Base-by-base conservation (phyloP, 2,113 vertebrate genomes). In the Gasterosteus nipponicus region DNA sequence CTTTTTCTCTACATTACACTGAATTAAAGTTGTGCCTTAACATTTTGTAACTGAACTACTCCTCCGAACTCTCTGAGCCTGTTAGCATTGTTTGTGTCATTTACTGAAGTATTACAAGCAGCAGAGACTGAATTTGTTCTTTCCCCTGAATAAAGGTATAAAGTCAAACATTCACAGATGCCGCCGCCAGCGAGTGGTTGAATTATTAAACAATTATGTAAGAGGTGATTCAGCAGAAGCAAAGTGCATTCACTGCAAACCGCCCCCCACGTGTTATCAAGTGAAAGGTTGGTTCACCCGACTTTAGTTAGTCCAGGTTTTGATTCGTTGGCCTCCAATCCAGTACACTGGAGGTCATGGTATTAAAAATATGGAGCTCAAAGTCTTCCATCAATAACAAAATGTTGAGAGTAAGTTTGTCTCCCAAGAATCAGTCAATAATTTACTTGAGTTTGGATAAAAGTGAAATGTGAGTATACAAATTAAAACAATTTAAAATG, bases 11-110 rank as follows among this genome's bases (percentile, higher is more conserved):
- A 14, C 60, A 58, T 65, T 26, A 70, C 26, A 56, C 47, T 39
- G 0, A 66, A 80, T 76, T 82, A 70, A 73, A 82, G 62, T 63
- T 26, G 51, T 51, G 49, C 49, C 9, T 51, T 56, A 77, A 62
- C 12, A 53, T 51, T 42, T 4, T 54, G 19, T 53, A 26, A 12
- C 16, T 10, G 58, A 59, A 57, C 22, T 64, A n/a, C 41, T 11
- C 3, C 31, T 18, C n/a, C 59, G n/a, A 69, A 60, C 56, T 47
- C 9, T 49, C n/a, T 33, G 16, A 1, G 33, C 26, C 38, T 66
- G 31, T n/a, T 19, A 10, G 38, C 53, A 8, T 22, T 47, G 58
- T 33, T 12, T 0, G 7, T 19, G 38, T 56, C 18, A 56, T 68
- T 63, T 59, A 61, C 54, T 60, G 10, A 49, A 49, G 59, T 14